These are phyloP conservation scores for Seriola dumerili DNA, from an alignment of 2,113 vertebrate species.

Conservation along the genomic window DNA sequence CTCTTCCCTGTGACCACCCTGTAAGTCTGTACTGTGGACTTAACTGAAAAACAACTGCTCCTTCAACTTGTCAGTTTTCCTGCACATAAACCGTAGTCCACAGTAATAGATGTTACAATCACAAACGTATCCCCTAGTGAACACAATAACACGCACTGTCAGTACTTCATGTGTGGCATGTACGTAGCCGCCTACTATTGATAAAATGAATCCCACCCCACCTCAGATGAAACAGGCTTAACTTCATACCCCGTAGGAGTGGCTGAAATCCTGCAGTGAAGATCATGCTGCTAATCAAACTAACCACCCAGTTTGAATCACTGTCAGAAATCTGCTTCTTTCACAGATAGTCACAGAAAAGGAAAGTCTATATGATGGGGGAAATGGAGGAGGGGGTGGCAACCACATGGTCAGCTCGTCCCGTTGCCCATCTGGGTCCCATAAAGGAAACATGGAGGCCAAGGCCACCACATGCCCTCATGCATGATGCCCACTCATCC, in stretches of 20 bases:
- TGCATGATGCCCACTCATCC: conserved; percentile 74
- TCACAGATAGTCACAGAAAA: conserved; percentile 24
- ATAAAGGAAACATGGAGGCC: conserved; percentile 80
- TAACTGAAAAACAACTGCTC: neutral
- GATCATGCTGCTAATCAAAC: conserved; percentile 25
- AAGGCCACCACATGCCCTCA: conserved; percentile 79
- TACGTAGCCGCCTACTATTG: neutral
- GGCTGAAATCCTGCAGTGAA: conserved; percentile 17
- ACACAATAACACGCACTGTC: neutral
- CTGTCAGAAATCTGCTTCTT: conserved; percentile 25
- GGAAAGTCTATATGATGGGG: conserved; percentile 39
- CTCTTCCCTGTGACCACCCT: neutral
- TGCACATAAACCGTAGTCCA: neutral
- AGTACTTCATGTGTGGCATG: neutral
- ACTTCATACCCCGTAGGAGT: conserved; percentile 8
- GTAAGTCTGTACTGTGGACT: neutral
- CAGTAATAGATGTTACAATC: neutral
- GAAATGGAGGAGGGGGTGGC: conserved; percentile 69
- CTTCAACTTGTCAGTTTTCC: neutral
- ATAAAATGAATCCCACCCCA: conserved; percentile 3
- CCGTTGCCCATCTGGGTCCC: conserved; percentile 86
- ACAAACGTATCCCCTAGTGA: neutral
- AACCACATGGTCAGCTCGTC: conserved; percentile 83
- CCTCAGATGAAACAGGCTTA: neutral
- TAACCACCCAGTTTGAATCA: neutral